Evolutionary conservation across 2,888 invertebrate species (phyloP).

Genomic region (Eumerus sabulonum): DNA sequence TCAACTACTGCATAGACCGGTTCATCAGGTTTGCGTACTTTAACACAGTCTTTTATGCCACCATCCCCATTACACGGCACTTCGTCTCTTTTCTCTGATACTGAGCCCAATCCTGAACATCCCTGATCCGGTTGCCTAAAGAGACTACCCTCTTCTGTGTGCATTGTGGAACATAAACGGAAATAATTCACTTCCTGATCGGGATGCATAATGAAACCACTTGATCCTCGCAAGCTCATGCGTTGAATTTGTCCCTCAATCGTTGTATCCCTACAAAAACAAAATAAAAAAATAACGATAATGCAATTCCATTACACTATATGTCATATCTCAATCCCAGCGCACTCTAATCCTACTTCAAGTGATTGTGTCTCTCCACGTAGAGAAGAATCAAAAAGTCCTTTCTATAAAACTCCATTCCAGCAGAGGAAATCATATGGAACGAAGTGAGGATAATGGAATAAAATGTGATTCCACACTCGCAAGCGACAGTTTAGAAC

Average conservation of each 20-base stretch:
- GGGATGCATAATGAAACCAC: conserved; percentile 51
- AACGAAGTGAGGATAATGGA: conserved; percentile 2
- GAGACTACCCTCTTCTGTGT: conserved; percentile 32
- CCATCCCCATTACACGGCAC: conserved; percentile 35
- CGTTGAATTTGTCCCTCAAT: conserved; percentile 72
- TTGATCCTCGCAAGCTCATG: conserved; percentile 71
- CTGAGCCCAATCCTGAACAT: conserved; percentile 33
- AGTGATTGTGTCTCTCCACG: conserved; percentile 40
- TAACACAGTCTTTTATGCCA: conserved; percentile 28
- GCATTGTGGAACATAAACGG: conserved; percentile 48
- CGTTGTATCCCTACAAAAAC: conserved; percentile 38
- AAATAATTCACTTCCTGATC: conserved; percentile 49
- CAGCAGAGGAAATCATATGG: conserved; percentile 15
- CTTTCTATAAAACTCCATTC: conserved; percentile 58
- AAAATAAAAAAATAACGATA: background rate
- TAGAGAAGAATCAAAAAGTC: conserved; percentile 57
- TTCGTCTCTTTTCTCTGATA: conserved; percentile 42
- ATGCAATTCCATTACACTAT: conserved; percentile 1
- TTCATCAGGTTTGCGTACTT: conserved; percentile 56
- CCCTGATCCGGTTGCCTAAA: conserved; percentile 32
- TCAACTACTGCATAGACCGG: conserved; percentile 75
- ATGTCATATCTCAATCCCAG: background rate
- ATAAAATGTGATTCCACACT: too few relatives aligned
- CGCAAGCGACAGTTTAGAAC: conserved; percentile 24
- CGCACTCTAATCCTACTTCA: conserved; percentile 24